Percentiles rank a stretch among this genome's conserved stretches.
phyloP scores from a whole-genome alignment of 2,888 invertebrate species.

The Chromoteleia sp. region DNA sequence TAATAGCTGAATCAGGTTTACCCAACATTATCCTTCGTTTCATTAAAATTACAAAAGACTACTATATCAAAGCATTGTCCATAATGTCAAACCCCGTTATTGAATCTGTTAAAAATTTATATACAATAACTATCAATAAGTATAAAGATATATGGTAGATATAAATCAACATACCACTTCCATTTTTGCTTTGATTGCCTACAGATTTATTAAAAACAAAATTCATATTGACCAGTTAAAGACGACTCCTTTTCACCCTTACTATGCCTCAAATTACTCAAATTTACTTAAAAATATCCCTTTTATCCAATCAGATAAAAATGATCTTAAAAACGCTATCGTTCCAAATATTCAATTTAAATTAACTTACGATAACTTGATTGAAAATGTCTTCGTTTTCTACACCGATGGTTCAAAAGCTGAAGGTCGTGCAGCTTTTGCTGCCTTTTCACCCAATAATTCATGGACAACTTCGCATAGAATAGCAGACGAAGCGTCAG shows the following conservation, averaged over 20 bases:
- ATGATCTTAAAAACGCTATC: no score
- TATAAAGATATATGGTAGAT: no score
- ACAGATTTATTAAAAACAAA: neutral
- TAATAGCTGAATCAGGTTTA: neutral
- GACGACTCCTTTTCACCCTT: neutral
- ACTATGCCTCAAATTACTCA: neutral
- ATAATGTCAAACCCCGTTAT: neutral
- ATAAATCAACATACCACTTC: neutral
- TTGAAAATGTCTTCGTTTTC: no score
- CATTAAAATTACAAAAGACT: neutral
- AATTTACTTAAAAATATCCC: neutral
- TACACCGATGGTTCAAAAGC: neutral
- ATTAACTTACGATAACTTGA: no score
- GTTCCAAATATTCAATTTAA: no score
- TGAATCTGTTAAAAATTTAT: no score
- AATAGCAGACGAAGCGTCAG: no score
- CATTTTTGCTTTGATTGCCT: neutral
- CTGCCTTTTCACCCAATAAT: no score
- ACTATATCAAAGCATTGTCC: neutral
- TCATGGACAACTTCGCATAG: no score
- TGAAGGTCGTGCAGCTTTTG: no score
- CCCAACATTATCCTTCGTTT: neutral
- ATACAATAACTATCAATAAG: no score
- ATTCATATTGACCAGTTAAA: neutral
- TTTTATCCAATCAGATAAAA: neutral